A percentile compares a stretch with the other conserved stretches of the same genome.
Evolutionary conservation across 2,113 vertebrate genomes (phyloP).

Genomic region (Salminus brasiliensis): DNA sequence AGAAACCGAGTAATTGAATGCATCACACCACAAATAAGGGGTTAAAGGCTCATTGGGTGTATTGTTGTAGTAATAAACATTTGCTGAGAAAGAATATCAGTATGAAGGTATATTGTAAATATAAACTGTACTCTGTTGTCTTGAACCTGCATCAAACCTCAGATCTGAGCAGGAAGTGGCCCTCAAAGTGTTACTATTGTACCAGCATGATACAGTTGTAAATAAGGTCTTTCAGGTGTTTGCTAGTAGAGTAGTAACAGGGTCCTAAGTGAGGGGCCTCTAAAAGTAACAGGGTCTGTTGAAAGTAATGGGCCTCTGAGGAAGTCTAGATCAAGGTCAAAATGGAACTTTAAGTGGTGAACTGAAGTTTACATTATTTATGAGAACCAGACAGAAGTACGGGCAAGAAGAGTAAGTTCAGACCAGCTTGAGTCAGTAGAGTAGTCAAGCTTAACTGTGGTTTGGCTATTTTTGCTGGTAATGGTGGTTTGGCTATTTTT

Average conservation of each 20-base stretch:
- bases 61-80: too few species aligned
- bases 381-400: neutral
- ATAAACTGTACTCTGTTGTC: too few species aligned
- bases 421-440: neutral
- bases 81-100: too few species aligned
- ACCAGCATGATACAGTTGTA: too few species aligned
- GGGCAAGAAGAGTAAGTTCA: too few species aligned
- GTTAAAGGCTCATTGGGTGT: too few species aligned
- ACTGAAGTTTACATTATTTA: neutral
- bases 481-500: neutral
- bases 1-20: too few species aligned
- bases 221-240: neutral
- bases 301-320: neutral
- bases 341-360: neutral
- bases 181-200: too few species aligned
- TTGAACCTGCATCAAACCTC: too few species aligned
- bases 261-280: neutral
- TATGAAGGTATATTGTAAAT: too few species aligned
- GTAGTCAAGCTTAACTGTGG: neutral
- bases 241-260: neutral
- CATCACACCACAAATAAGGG: too few species aligned
- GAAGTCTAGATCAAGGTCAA: neutral
- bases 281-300: neutral
- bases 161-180: too few species aligned
- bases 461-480: neutral